A percentile compares a stretch with the other conserved stretches of the same genome.
Evolutionary conservation across 2,888 invertebrate species (phyloP).

Genomic region (Venusia cambrica): DNA sequence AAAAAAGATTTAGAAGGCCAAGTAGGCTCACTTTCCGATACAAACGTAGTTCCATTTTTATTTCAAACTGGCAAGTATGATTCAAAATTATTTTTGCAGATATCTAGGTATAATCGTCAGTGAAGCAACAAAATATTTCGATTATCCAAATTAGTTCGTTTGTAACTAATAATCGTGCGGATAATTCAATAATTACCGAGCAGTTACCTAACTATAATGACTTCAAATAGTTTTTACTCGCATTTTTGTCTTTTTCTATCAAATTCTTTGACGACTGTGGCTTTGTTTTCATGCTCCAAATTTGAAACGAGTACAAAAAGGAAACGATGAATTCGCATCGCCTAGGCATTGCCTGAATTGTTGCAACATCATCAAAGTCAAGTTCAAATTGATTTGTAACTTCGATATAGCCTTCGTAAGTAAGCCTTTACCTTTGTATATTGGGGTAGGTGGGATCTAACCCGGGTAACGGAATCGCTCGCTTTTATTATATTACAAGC

Average conservation of each 20-base stretch:
- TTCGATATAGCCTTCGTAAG: too few relatives aligned
- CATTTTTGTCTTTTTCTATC: constrained; percentile 20
- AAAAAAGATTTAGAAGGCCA: too few relatives aligned
- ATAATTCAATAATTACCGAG: constrained; percentile 31
- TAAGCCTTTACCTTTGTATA: too few relatives aligned
- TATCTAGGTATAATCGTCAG: too few relatives aligned
- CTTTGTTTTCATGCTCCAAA: not conserved
- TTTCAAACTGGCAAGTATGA: too few relatives aligned
- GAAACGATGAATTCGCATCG: not conserved
- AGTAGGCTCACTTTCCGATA: too few relatives aligned
- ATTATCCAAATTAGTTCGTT: too few relatives aligned
- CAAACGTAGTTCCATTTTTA: too few relatives aligned
- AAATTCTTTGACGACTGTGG: constrained; percentile 6
- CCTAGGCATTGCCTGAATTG: not conserved
- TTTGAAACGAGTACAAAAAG: not conserved
- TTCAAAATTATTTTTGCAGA: too few relatives aligned
- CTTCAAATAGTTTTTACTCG: constrained; percentile 27
- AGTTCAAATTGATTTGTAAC: not conserved
- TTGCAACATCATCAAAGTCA: not conserved
- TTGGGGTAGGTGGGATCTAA: too few relatives aligned
- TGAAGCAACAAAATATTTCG: constrained; percentile 26
- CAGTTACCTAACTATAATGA: constrained; percentile 40
- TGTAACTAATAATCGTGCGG: constrained; percentile 24
- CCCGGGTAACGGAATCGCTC: too few relatives aligned
- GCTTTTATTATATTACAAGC: too few relatives aligned